Percentiles rank a stretch among this genome's conserved stretches.
Conservation (phyloP, 2,797 vertebrate genomes). For the Lepus oiostolus region DNA sequence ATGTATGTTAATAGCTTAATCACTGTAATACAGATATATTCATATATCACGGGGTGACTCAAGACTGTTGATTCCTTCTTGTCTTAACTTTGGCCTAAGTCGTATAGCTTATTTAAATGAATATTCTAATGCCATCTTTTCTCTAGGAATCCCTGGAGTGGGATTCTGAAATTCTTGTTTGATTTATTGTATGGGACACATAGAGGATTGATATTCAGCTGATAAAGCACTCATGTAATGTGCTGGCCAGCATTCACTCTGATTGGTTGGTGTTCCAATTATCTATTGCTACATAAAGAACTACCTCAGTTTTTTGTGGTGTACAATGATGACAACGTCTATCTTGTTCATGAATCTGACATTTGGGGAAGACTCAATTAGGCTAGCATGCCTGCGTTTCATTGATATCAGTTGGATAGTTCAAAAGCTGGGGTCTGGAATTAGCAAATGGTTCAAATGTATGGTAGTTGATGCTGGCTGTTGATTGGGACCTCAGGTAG, state of each 20-base stretch:
- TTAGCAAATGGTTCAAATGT: background rate
- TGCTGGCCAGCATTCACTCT: background rate
- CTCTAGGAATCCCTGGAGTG: background rate
- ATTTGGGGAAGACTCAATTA: background rate
- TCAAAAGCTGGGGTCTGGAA: background rate
- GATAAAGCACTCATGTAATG: background rate
- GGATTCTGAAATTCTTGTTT: constrained; percentile 7
- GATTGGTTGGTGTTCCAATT: background rate
- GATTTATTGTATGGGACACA: background rate
- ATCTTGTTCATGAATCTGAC: constrained; percentile 11
- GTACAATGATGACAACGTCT: background rate
- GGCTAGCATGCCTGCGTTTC: background rate
- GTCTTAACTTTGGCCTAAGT: background rate
- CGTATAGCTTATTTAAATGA: background rate
- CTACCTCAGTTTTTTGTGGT: background rate
- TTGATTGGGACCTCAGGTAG: background rate
- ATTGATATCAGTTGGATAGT: background rate
- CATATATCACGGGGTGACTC: background rate
- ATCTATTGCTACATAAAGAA: background rate
- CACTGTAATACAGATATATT: background rate
- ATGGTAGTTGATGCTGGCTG: background rate
- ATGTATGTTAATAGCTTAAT: background rate
- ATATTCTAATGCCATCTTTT: background rate
- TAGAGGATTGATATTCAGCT: background rate
- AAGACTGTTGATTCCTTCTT: constrained; percentile 11